These are phyloP conservation scores for Coptodon rendalli DNA, from an alignment of 2,113 vertebrate genomes.

Conservation along the genomic window DNA sequence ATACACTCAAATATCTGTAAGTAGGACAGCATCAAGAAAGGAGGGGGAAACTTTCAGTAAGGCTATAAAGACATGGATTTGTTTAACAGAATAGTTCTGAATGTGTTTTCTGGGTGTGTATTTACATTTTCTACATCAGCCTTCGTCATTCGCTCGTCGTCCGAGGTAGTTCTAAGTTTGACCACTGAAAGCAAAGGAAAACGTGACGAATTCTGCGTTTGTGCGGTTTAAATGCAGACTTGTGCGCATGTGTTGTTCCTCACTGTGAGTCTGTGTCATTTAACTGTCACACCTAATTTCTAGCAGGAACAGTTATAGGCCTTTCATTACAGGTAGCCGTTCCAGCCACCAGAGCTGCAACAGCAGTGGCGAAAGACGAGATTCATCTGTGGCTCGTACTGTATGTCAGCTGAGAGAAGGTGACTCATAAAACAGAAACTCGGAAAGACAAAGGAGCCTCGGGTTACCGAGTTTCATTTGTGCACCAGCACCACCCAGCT, in stretches of 20 bases:
- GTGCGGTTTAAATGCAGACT: not conserved
- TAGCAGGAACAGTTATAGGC: not conserved
- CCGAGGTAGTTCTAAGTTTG: not conserved
- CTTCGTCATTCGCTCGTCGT: not conserved
- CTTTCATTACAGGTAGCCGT: not conserved
- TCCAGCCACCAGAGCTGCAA: not conserved
- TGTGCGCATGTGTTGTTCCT: not conserved
- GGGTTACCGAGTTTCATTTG: not conserved
- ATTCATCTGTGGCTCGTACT: not conserved
- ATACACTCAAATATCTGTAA: not conserved
- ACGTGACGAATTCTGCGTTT: not conserved
- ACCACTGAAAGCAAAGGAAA: not conserved
- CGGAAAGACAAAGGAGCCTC: not conserved
- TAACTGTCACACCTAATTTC: not conserved
- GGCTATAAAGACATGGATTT: not conserved
- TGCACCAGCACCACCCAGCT: not conserved
- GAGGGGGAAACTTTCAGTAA: not conserved
- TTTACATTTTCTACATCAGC: not conserved
- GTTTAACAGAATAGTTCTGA: not conserved
- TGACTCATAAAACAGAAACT: not conserved
- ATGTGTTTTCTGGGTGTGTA: not conserved
- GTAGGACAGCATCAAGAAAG: not conserved
- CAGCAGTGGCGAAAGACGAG: not conserved
- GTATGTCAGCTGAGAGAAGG: not conserved
- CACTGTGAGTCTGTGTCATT: not conserved